These are phyloP conservation scores for Neoarius graeffei DNA, from an alignment of 2,113 vertebrate species.

Conservation along the genomic window DNA sequence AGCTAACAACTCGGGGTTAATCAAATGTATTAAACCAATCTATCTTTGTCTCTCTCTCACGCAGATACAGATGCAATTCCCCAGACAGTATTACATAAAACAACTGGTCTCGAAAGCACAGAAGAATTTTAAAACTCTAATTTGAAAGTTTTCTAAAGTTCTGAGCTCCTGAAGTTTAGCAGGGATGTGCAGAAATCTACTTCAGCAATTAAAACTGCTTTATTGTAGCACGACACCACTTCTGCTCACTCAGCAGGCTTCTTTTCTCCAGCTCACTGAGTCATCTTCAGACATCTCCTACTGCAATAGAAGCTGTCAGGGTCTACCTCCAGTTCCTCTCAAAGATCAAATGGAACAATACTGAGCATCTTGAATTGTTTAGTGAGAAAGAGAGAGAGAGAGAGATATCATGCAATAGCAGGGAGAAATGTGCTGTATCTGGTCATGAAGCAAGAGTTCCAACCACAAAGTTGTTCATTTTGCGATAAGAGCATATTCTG, in stretches of 20 bases:
- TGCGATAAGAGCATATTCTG: background rate
- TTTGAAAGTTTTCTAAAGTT: conserved; percentile 30
- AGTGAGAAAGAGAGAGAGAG: background rate
- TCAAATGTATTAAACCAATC: conserved; percentile 25
- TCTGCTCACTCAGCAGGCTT: conserved; percentile 24
- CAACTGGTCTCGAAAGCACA: background rate
- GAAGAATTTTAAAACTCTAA: conserved; percentile 16
- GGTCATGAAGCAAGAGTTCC: background rate
- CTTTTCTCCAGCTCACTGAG: conserved; percentile 24
- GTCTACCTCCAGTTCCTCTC: background rate
- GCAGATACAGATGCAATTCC: background rate
- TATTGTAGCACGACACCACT: conserved; percentile 36
- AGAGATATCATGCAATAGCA: background rate
- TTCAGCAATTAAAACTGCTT: conserved; percentile 66
- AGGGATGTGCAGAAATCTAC: conserved; percentile 63
- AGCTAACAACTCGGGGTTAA: conserved; percentile 6
- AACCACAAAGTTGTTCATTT: background rate
- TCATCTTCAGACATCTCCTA: conserved; percentile 12
- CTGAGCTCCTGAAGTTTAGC: conserved; percentile 56
- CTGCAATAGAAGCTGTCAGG: conserved; percentile 5
- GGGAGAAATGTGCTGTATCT: background rate
- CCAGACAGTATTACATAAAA: background rate
- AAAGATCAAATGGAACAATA: background rate
- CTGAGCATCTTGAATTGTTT: background rate
- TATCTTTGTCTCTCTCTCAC: background rate